phyloP scores from a whole-genome alignment of 1,140 invertebrate genomes.

The Drosophila littoralis region DNA sequence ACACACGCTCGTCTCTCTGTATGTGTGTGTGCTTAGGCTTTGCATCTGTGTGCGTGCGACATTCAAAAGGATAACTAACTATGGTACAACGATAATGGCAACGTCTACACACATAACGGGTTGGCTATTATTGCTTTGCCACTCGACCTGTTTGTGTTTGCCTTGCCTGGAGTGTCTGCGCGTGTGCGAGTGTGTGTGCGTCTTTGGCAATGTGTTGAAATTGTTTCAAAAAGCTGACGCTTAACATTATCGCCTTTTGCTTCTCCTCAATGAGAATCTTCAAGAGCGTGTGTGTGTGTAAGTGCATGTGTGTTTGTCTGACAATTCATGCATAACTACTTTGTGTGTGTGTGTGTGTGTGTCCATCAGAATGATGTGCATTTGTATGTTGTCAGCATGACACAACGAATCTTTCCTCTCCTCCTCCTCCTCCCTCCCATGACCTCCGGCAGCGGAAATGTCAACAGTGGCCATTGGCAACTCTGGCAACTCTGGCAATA shows the following conservation, averaged over 20 bases:
- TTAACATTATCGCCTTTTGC: slow-evolving; percentile 60
- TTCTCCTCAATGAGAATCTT: slow-evolving; percentile 42
- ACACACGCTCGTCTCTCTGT: neutral
- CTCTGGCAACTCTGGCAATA: slow-evolving; percentile 21
- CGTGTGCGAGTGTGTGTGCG: slow-evolving; percentile 16
- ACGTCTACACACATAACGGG: slow-evolving; percentile 56
- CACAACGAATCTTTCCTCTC: slow-evolving; percentile 15
- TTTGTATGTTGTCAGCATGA: slow-evolving; percentile 49
- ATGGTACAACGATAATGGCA: slow-evolving; percentile 54
- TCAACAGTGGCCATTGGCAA: slow-evolving; percentile 45
- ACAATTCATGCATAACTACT: slow-evolving; percentile 37
- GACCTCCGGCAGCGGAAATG: slow-evolving; percentile 55
- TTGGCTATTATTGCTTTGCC: slow-evolving; percentile 46
- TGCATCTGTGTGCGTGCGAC: slow-evolving; percentile 38
- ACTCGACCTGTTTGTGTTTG: slow-evolving; percentile 47
- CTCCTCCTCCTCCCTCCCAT: too few relatives aligned
- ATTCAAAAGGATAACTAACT: slow-evolving; percentile 66
- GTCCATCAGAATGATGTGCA: slow-evolving; percentile 50
- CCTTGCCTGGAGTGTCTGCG: neutral
- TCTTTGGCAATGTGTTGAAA: slow-evolving; percentile 47
- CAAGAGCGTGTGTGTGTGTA: slow-evolving; percentile 9
- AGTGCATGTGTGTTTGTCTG: slow-evolving; percentile 16
- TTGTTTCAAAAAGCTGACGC: slow-evolving; percentile 61
- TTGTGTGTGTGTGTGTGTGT: slow-evolving; percentile 7
- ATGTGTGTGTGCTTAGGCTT: neutral